phyloP scores from a whole-genome alignment of 1,140 invertebrate genomes.

The Drosophila leontia region DNA sequence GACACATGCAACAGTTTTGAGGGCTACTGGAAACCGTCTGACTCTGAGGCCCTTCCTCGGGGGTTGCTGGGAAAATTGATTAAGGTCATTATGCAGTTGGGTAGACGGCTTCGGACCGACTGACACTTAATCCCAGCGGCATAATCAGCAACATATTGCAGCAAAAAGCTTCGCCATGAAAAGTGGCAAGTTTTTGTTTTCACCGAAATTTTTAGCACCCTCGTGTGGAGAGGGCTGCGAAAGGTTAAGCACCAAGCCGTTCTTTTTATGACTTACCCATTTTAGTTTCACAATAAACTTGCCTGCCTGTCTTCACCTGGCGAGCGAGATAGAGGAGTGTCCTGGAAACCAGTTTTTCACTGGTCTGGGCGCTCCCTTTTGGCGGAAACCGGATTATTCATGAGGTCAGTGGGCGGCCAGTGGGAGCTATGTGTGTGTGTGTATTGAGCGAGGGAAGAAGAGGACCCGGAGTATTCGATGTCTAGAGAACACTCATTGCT shows the following conservation, averaged over 20 bases:
- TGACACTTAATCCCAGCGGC: constrained; percentile 82
- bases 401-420: constrained; percentile 47
- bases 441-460: neutral
- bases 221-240: constrained; percentile 6
- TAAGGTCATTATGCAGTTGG: constrained; percentile 82
- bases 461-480: neutral
- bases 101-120: constrained; percentile 42
- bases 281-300: constrained; percentile 78
- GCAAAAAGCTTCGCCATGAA: constrained; percentile 74
- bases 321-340: constrained; percentile 48
- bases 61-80: constrained; percentile 76
- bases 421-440: neutral
- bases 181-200: constrained; percentile 60
- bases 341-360: constrained; percentile 40
- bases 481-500: constrained; percentile 5
- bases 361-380: constrained; percentile 39
- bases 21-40: constrained; percentile 24
- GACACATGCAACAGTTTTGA: constrained; percentile 69
- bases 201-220: constrained; percentile 68
- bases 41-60: constrained; percentile 1
- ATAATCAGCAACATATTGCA: constrained; percentile 83
- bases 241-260: constrained; percentile 62
- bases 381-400: constrained; percentile 47
- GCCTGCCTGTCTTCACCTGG: constrained; percentile 67
- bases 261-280: constrained; percentile 78